Evolutionary conservation across 37 sponge, comb jelly and placozoan species (phyloP).

Genomic region (Ianthella basta): DNA sequence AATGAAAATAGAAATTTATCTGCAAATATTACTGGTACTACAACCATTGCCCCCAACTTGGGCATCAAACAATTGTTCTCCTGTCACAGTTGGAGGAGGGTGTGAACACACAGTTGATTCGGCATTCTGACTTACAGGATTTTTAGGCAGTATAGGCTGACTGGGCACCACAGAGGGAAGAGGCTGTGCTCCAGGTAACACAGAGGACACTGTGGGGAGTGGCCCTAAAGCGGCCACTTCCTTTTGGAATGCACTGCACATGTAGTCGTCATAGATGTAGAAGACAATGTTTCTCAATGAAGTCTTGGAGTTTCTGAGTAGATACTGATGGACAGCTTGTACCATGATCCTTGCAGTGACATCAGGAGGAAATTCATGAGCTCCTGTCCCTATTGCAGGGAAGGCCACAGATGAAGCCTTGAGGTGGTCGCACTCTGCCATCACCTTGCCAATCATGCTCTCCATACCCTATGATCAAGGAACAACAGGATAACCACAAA

Average conservation of each 20-base stretch:
- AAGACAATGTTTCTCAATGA: constrained; percentile 31
- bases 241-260: constrained; percentile 32
- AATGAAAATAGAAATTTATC: no score
- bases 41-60: no score
- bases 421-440: constrained; percentile 28
- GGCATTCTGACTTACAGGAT: no score
- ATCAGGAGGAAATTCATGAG: constrained; percentile 46
- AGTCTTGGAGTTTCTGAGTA: not conserved
- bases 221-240: no score
- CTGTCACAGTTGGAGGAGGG: no score
- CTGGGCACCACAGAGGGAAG: no score
- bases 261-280: constrained; percentile 48
- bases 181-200: no score
- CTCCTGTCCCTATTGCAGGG: constrained; percentile 73
- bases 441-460: constrained; percentile 31
- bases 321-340: constrained; percentile 10
- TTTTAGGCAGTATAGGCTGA: no score
- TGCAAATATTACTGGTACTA: no score
- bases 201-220: no score
- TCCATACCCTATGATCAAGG: constrained; percentile 32
- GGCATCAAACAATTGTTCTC: no score
- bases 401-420: constrained; percentile 48
- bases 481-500: not conserved
- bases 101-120: no score
- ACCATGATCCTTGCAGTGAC: constrained; percentile 44